Base-by-base conservation (phyloP, 1,140 invertebrate genomes). In the Rhyacophila brunnea region DNA sequence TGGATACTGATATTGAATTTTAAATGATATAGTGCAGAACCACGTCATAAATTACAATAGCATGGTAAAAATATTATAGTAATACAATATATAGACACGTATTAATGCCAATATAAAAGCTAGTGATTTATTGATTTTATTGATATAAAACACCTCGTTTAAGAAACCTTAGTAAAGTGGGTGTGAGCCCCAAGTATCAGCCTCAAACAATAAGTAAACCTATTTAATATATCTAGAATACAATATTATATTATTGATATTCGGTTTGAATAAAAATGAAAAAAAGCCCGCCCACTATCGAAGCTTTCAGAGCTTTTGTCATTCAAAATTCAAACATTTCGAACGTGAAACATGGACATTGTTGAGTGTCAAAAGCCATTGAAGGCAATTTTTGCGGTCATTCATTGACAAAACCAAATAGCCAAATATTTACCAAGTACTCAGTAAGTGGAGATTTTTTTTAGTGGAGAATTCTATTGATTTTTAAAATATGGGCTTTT, bases 351-450 rank as follows among this genome's bases (percentile, higher is more conserved):
- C 51, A 14, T 28, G 44, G 1, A 13, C 35, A 60, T 60, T 60
- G 58, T 60, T 49, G 28, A 40, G 13, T 34, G 14, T 44, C 53
- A 36, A 38, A 17, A 23, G 28, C 52, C 40, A 54, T 54, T 60
- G 32, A 60, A 17, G n/a, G 10, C 1, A 49, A 23, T 54, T 54
- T 60, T 60, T 60, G 50, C 50, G 50, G 58, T 52, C 35, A 20
- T 19, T 42, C 17, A 11, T n/a, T n/a, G 15, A 55, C 53, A 44
- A 60, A 60, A 38, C 20, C 20, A 46, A 54, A 49, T 46, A 55
- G 11, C 50, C 58, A 60, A 60, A 60, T 60, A 60, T 60, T 60
- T 53, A 60, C 51, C 43, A 32, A 54, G 42, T 32, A 34, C 50
- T 42, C 38, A 15, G 50, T 28, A 28, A 13, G 15, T 13, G 18